phyloP scores from a whole-genome alignment of 2,113 vertebrate genomes.

The Eidolon helvum region DNA sequence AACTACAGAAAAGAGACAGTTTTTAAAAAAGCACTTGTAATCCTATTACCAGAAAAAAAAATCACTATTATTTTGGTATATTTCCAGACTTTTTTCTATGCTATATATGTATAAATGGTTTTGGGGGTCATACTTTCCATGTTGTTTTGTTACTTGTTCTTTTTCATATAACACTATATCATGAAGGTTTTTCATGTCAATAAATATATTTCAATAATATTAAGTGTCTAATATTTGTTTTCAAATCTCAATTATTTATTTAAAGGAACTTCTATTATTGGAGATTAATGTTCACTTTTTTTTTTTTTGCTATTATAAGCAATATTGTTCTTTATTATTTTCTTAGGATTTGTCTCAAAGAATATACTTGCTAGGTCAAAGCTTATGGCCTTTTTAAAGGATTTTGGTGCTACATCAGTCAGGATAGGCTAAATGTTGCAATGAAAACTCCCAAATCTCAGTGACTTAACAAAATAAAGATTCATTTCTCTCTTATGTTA shows the following conservation, averaged over 20 bases:
- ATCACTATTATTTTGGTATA: neutral
- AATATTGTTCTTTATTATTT: neutral
- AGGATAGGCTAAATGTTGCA: slow-evolving; percentile 1
- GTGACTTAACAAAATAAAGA: neutral
- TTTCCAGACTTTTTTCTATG: neutral
- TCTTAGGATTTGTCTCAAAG: neutral
- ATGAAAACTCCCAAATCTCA: neutral
- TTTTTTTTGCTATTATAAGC: neutral
- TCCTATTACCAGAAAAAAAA: slow-evolving; percentile 25
- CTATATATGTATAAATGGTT: neutral
- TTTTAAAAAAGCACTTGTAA: neutral
- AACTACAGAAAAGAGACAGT: neutral
- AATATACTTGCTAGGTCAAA: neutral
- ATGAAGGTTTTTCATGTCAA: neutral
- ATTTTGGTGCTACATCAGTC: neutral
- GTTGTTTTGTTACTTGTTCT: neutral
- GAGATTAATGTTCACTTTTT: neutral
- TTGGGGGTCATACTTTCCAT: neutral
- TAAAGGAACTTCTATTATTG: slow-evolving; percentile 2
- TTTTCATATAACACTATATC: neutral
- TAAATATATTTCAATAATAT: neutral
- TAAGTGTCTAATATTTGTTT: neutral
- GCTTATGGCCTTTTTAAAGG: neutral
- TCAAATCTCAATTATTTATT: neutral
- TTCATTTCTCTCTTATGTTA: neutral